Evolutionary conservation across 2,888 invertebrate species (phyloP).

Genomic region (Chesias legatella): DNA sequence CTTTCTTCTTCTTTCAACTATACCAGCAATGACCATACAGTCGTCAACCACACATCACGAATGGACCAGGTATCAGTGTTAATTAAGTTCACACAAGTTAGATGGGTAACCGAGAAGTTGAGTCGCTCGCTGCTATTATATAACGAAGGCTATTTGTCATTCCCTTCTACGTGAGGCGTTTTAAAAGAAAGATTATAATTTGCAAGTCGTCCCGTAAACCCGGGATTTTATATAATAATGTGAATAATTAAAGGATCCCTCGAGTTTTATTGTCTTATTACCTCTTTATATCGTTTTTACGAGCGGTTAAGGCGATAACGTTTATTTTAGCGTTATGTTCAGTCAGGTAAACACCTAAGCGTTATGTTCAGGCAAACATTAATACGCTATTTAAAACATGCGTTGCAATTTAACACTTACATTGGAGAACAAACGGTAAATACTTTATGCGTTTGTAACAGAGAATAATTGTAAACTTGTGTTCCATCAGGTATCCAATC

Average conservation of each 20-base stretch:
- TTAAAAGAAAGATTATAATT: conserved; percentile 26
- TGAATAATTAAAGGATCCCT: conserved; percentile 27
- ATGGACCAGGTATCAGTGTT: no score
- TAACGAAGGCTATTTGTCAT: conserved; percentile 5
- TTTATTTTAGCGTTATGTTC: conserved; percentile 7
- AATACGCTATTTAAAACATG: neutral
- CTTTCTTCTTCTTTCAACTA: no score
- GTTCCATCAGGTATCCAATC: no score
- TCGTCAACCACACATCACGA: no score
- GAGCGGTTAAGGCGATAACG: conserved; percentile 14
- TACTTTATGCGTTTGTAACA: no score
- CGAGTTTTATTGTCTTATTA: conserved; percentile 31
- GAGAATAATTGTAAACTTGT: no score
- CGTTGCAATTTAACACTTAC: no score
- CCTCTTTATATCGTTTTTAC: conserved; percentile 16
- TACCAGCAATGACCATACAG: no score
- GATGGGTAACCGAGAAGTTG: no score
- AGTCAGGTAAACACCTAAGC: conserved; percentile 5
- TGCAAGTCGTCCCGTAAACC: conserved; percentile 21
- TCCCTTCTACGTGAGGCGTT: conserved; percentile 12
- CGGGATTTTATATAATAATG: conserved; percentile 27
- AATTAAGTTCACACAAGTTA: no score
- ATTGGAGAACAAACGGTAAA: no score
- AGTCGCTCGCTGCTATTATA: neutral
- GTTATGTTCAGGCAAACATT: neutral